A percentile compares a stretch with the other conserved stretches of the same genome.
Evolutionary conservation across 2,797 vertebrate species (phyloP).

Genomic region (Corythornis leucogaster): DNA sequence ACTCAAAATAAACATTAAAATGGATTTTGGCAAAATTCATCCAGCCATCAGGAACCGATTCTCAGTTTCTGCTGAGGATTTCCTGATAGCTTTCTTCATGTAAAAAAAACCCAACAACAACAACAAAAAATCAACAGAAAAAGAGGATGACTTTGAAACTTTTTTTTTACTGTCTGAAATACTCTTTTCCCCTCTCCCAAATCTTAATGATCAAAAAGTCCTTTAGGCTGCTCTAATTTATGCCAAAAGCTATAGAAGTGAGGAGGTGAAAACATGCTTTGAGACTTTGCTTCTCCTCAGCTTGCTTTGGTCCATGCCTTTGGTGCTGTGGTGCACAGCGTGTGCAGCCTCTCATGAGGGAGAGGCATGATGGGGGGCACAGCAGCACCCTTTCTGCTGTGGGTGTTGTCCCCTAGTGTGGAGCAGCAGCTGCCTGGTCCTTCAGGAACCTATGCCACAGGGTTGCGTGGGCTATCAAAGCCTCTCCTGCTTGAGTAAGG

Average conservation of each 20-base stretch:
- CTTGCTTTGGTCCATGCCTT: fast-evolving
- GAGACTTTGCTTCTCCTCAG: fast-evolving
- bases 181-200: not conserved
- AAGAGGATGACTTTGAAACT: not conserved
- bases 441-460: not conserved
- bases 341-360: fast-evolving
- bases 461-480: not conserved
- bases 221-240: not conserved
- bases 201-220: not conserved
- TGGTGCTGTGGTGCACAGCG: fast-evolving
- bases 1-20: slow-evolving; percentile 71
- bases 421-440: not conserved
- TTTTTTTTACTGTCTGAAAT: not conserved
- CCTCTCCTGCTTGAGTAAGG: not conserved
- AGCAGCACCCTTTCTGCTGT: not conserved
- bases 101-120: not conserved
- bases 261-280: not conserved
- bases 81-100: slow-evolving; percentile 69
- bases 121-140: not conserved
- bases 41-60: slow-evolving; percentile 75
- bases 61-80: slow-evolving; percentile 69
- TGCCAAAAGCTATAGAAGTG: not conserved
- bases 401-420: not conserved
- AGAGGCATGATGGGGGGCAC: fast-evolving
- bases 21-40: slow-evolving; percentile 71